These are phyloP conservation scores for Macroramphosus scolopax DNA, from an alignment of 2,797 vertebrate species.

Conservation along the genomic window DNA sequence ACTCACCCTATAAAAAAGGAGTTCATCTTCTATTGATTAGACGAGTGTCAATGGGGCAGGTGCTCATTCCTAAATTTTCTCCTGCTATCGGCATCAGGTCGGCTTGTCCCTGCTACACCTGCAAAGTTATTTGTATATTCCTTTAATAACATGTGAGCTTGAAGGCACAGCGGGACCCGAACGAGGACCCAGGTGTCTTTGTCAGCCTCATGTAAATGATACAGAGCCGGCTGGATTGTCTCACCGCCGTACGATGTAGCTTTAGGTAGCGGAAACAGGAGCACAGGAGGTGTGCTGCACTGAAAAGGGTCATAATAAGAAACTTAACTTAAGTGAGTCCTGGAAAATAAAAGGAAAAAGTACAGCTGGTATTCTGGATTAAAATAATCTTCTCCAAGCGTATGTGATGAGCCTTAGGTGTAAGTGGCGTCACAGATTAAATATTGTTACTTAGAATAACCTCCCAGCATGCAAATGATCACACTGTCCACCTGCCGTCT, in stretches of 20 bases:
- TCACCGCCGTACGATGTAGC: no score
- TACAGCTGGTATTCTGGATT: background rate
- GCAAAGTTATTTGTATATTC: no score
- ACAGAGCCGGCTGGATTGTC: no score
- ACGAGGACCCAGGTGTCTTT: constrained; percentile 52
- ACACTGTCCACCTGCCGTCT: constrained; percentile 36
- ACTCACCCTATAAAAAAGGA: no score
- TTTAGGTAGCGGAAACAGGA: background rate
- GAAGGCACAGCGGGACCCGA: constrained; percentile 50
- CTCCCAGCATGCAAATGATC: constrained; percentile 36
- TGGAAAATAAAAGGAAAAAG: no score
- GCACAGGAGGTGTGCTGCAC: background rate
- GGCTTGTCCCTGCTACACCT: no score
- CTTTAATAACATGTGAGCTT: no score
- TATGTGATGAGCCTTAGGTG: constrained; percentile 7
- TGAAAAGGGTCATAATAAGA: no score
- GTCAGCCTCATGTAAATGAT: constrained; percentile 28
- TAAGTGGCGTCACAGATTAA: constrained; percentile 20
- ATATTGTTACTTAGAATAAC: constrained; percentile 43
- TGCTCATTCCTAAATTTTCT: no score
- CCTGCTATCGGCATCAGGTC: no score
- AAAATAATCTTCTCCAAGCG: background rate
- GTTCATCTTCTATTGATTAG: constrained; percentile 17
- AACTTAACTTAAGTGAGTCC: no score
- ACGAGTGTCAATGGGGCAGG: constrained; percentile 16